A percentile compares a stretch with the other conserved stretches of the same genome.
Conservation (phyloP, 2,113 vertebrate species). For the Syrmaticus mikado region DNA sequence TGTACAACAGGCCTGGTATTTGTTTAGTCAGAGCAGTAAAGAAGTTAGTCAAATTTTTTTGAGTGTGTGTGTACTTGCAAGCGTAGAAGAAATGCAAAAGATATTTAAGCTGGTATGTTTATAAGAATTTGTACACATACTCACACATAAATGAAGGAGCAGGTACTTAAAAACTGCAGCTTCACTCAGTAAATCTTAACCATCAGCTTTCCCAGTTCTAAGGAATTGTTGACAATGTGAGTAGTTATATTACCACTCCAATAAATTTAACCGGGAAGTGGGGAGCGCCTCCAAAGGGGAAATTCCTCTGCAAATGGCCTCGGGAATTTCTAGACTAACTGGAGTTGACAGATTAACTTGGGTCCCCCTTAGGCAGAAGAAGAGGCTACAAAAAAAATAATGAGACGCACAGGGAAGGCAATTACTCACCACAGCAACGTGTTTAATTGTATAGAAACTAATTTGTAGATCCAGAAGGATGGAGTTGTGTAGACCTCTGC, state of each 20-base stretch:
- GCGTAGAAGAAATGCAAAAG: background rate
- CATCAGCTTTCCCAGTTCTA: background rate
- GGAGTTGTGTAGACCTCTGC: background rate
- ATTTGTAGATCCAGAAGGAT: constrained; percentile 38
- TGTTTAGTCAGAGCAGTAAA: background rate
- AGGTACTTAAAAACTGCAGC: background rate
- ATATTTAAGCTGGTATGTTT: background rate
- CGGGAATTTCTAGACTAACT: constrained; percentile 59
- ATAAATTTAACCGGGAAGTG: constrained; percentile 10
- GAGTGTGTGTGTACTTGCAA: background rate
- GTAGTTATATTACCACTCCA: background rate
- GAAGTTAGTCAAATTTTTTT: background rate
- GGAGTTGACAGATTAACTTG: constrained; percentile 62
- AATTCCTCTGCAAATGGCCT: constrained; percentile 56
- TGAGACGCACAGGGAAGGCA: constrained; percentile 50
- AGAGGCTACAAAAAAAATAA: constrained; percentile 52
- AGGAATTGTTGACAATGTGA: background rate
- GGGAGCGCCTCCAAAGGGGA: constrained; percentile 1
- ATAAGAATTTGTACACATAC: background rate
- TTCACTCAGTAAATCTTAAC: background rate
- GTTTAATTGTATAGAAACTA: constrained; percentile 42
- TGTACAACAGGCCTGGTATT: background rate
- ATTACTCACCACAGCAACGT: constrained; percentile 46
- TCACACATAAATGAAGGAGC: background rate
- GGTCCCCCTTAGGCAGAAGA: constrained; percentile 56